Evolutionary conservation across 2,113 vertebrate genomes (phyloP).

Genomic region (Rhegmatorhina hoffmannsi): DNA sequence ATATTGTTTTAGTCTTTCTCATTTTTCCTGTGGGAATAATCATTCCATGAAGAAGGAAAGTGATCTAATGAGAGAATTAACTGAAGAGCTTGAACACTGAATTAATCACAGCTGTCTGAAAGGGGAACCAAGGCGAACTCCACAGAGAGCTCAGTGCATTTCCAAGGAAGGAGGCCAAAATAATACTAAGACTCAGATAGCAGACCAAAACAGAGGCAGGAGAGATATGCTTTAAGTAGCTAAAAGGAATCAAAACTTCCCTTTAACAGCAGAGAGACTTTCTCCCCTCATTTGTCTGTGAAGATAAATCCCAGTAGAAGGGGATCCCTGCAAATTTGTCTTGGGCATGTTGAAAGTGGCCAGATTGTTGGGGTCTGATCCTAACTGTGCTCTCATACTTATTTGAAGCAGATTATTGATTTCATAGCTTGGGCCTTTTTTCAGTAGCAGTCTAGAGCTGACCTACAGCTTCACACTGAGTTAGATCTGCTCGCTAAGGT

Average conservation of each 20-base stretch:
- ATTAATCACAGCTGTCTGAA: slow-evolving; percentile 68
- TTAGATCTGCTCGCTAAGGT: neutral
- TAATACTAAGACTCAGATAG: neutral
- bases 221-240: neutral
- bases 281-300: neutral
- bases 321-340: neutral
- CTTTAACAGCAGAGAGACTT: neutral
- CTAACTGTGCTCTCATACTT: neutral
- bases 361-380: neutral
- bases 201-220: slow-evolving; percentile 18
- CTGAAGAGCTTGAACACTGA: slow-evolving; percentile 50
- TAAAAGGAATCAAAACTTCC: neutral
- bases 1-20: slow-evolving; percentile 49
- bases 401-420: neutral
- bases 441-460: neutral
- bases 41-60: slow-evolving; percentile 64
- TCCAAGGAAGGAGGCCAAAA: slow-evolving; percentile 38
- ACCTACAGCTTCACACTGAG: neutral
- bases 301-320: neutral
- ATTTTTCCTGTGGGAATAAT: slow-evolving; percentile 60
- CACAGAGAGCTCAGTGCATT: slow-evolving; percentile 47
- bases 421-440: neutral
- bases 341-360: neutral
- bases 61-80: slow-evolving; percentile 69
- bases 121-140: slow-evolving; percentile 51